Evolutionary conservation across 2,888 invertebrate genomes (phyloP).

Genomic region (Eurois occulta): DNA sequence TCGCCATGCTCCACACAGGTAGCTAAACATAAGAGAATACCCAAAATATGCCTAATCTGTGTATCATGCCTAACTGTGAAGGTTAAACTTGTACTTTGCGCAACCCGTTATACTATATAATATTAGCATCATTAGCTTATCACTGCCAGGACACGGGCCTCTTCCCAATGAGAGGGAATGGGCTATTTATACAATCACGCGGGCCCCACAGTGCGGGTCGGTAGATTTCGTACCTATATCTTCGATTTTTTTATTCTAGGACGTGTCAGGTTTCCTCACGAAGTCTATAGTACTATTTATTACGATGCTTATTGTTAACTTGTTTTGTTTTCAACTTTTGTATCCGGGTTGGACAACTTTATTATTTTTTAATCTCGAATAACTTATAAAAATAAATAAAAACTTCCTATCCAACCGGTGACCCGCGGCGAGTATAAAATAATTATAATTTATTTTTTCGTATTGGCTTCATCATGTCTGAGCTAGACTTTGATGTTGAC

Average conservation of each 20-base stretch:
- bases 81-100: slow-evolving; percentile 48
- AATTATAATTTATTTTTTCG: neutral
- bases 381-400: slow-evolving; percentile 5
- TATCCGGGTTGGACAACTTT: slow-evolving; percentile 27
- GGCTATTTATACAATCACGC: neutral
- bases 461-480: neutral
- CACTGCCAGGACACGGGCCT: neutral
- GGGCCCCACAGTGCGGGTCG: neutral
- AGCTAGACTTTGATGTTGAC: neutral
- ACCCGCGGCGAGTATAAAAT: neutral
- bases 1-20: slow-evolving; percentile 67
- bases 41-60: slow-evolving; percentile 56
- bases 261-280: neutral
- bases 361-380: neutral
- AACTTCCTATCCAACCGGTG: neutral
- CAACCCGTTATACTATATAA: slow-evolving; percentile 35
- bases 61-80: slow-evolving; percentile 57
- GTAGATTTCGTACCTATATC: neutral
- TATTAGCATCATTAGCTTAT: neutral
- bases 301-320: slow-evolving; percentile 25
- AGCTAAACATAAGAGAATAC: slow-evolving; percentile 67
- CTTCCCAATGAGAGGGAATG: neutral
- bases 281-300: neutral
- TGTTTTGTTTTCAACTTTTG: slow-evolving; percentile 17
- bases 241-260: neutral